These are phyloP conservation scores for Coenonympha arcania DNA, from an alignment of 2,888 invertebrate species.

Conservation along the genomic window DNA sequence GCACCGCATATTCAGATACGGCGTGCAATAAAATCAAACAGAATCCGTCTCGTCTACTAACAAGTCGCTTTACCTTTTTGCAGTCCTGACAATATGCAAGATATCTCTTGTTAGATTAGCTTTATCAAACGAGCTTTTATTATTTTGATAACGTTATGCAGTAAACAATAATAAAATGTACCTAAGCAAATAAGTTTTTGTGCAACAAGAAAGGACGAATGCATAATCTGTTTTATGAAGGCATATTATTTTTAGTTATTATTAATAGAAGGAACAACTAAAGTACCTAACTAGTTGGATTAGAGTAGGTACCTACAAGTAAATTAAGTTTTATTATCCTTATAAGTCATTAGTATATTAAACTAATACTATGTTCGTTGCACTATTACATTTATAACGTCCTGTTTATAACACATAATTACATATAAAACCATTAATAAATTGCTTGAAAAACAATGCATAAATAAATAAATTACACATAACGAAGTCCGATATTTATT, in stretches of 20 bases:
- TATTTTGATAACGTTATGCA: too few species aligned
- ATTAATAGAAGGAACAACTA: too few species aligned
- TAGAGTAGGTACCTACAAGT: background rate
- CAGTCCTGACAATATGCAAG: background rate
- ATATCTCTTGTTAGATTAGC: too few species aligned
- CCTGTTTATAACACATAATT: slow-evolving; percentile 14
- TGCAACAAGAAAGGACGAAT: too few species aligned
- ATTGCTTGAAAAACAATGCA: slow-evolving; percentile 2
- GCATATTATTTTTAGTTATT: too few species aligned
- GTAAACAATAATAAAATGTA: too few species aligned
- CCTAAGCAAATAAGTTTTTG: too few species aligned
- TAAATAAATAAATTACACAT: background rate
- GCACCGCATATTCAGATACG: slow-evolving; percentile 46
- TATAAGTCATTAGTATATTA: background rate
- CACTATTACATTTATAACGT: slow-evolving; percentile 7
- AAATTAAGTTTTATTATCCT: background rate
- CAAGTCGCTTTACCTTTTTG: background rate
- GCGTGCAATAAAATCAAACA: slow-evolving; percentile 55
- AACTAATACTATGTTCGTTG: too few species aligned
- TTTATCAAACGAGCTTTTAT: too few species aligned
- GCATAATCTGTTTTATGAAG: too few species aligned
- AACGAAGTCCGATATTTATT: background rate
- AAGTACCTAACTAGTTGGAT: too few species aligned
- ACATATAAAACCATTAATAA: slow-evolving; percentile 7
- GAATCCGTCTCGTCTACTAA: background rate